Base-by-base conservation (phyloP, 2,888 invertebrate genomes). In the Synergus gifuensis region DNA sequence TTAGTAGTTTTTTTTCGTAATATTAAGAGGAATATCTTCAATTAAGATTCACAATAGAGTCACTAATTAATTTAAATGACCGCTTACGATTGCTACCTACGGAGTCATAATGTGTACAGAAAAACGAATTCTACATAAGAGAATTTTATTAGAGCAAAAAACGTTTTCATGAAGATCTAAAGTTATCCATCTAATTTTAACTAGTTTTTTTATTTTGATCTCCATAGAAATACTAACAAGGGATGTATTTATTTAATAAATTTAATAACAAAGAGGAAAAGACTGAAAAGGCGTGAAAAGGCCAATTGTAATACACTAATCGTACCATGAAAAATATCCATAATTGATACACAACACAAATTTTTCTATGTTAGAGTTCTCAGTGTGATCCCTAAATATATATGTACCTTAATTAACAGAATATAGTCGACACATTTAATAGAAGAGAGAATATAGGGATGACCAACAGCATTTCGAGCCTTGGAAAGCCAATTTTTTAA, bases 231-330 rank as follows among this genome's bases (percentile, higher is more conserved):
- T 67, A 73, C 67, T 18, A 42, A 22, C 66, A 42, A 11, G 84
- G 83, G 85, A 86, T 90, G 88, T 90, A 91, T 89, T 91, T 90
- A 90, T 90, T 91, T 88, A 88, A 90, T 88, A 87, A 89, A 90
- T 88, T 89, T 88, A 88, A 87, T 87, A 86, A 86, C 85, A 85
- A 84, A 87, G 86, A 85, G 83, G 79, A 79, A 82, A 85, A 84
- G 86, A 87, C 86, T 86, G 87, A 85, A 76, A 77, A 78, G 60
- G 14, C 16, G 40, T 64, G 40, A 40, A 62, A 28, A 67, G 46
- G 69, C 44, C 49, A 49, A 46, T 49, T 64, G 14, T 28, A 40
- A 40, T 64, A 36, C 28, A 64, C 28, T 28, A 69, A 69, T 69
- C 16, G 28, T 69, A 22, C 16, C 49, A 16, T 28, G 46, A 67